phyloP scores from a whole-genome alignment of 1,140 invertebrate genomes.

The Chironomus tepperi region DNA sequence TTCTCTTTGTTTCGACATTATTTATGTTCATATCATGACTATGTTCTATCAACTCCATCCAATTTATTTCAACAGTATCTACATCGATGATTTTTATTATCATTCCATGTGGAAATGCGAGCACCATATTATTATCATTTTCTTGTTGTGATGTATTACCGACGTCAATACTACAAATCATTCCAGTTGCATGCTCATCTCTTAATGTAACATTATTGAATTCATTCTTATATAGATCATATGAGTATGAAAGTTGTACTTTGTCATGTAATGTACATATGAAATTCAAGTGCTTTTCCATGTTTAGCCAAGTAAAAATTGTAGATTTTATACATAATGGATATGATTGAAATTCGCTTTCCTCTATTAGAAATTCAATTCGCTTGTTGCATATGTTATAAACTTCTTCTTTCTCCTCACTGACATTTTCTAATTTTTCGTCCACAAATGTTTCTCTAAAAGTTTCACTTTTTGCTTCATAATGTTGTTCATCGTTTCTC shows the following conservation, averaged over 20 bases:
- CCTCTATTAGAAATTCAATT: neutral
- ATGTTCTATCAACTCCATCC: no score
- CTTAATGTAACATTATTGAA: neutral
- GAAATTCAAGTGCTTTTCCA: neutral
- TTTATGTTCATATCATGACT: neutral
- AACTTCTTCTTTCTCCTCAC: neutral
- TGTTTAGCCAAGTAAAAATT: neutral
- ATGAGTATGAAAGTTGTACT: neutral
- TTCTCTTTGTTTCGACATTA: neutral
- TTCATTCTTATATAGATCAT: neutral
- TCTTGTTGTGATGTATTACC: neutral
- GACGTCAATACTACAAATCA: neutral
- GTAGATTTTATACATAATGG: neutral
- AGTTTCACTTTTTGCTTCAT: no score
- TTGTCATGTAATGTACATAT: neutral
- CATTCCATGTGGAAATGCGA: neutral
- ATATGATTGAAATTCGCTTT: constrained; percentile 1
- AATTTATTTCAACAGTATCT: neutral
- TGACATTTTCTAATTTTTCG: neutral
- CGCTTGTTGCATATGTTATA: neutral
- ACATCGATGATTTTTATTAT: neutral
- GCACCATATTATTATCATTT: neutral
- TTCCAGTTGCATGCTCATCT: neutral
- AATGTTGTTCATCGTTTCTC: neutral
- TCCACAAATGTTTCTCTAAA: neutral